Conservation (phyloP, 2,888 invertebrate genomes). For the Pegoplata infirma region DNA sequence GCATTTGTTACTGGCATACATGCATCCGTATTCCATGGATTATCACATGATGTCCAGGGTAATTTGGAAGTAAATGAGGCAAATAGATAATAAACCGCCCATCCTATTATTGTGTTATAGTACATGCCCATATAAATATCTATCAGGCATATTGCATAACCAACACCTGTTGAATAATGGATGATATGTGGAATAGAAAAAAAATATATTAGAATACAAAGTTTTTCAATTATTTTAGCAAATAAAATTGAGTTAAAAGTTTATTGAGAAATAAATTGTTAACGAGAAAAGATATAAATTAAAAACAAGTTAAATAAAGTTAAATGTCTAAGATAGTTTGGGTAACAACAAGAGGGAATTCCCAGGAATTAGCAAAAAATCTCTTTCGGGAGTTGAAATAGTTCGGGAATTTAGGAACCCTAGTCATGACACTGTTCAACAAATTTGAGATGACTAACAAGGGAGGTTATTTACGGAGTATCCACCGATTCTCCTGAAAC, state of each 20-base stretch:
- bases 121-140: constrained; percentile 98
- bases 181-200: no score
- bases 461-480: no score
- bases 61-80: constrained; percentile 89
- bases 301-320: no score
- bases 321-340: no score
- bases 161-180: constrained; percentile 85
- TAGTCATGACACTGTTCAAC: no score
- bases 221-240: constrained; percentile 52
- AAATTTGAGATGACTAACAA: no score
- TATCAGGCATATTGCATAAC: constrained; percentile 96
- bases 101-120: constrained; percentile 97
- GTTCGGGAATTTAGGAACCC: no score
- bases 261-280: not conserved
- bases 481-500: no score
- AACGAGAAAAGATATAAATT: no score
- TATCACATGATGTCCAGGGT: constrained; percentile 93
- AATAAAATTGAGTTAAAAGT: not conserved
- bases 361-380: no score
- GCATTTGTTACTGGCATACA: constrained; percentile 84
- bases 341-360: no score
- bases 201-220: not conserved
- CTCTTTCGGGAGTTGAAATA: no score
- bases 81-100: constrained; percentile 94
- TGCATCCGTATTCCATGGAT: constrained; percentile 90